phyloP scores from a whole-genome alignment of 1,140 invertebrate genomes.

The Drosophila subpulchrella region DNA sequence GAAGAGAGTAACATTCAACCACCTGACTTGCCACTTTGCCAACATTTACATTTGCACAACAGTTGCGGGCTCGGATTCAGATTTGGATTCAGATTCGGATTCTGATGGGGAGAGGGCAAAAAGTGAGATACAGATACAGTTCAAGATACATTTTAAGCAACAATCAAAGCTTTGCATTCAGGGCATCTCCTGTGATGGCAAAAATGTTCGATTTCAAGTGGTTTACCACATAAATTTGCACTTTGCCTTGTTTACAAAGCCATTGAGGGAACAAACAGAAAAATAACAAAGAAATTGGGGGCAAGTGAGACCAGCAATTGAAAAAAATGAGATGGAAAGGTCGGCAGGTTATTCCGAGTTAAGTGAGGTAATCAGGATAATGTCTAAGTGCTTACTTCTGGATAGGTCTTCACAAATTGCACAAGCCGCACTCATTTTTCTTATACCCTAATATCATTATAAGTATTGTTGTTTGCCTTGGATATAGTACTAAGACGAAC shows the following conservation, averaged over 20 bases:
- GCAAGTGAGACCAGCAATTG: slow-evolving; percentile 25
- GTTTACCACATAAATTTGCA: slow-evolving; percentile 72
- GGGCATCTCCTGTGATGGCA: slow-evolving; percentile 23
- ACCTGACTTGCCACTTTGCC: slow-evolving; percentile 64
- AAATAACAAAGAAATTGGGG: slow-evolving; percentile 8
- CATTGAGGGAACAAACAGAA: slow-evolving; percentile 28
- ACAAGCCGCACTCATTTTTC: too few species aligned
- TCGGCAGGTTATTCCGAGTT: slow-evolving; percentile 12
- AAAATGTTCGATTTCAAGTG: slow-evolving; percentile 52
- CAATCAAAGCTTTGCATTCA: slow-evolving; percentile 67
- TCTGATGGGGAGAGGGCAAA: slow-evolving; percentile 10
- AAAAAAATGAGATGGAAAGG: slow-evolving; percentile 12
- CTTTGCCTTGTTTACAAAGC: slow-evolving; percentile 67
- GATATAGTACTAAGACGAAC: neutral
- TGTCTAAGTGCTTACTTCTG: neutral
- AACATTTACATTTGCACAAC: slow-evolving; percentile 66
- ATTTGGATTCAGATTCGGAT: slow-evolving; percentile 22
- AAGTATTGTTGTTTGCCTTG: neutral
- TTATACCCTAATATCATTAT: neutral
- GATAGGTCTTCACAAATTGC: neutral
- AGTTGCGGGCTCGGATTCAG: slow-evolving; percentile 28
- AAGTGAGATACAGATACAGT: slow-evolving; percentile 52
- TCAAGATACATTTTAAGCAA: slow-evolving; percentile 62
- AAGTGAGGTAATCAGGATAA: slow-evolving; percentile 13
- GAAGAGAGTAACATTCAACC: slow-evolving; percentile 41